phyloP scores from a whole-genome alignment of 92 coral and sea anemone species.

The Paramuricea clavata region DNA sequence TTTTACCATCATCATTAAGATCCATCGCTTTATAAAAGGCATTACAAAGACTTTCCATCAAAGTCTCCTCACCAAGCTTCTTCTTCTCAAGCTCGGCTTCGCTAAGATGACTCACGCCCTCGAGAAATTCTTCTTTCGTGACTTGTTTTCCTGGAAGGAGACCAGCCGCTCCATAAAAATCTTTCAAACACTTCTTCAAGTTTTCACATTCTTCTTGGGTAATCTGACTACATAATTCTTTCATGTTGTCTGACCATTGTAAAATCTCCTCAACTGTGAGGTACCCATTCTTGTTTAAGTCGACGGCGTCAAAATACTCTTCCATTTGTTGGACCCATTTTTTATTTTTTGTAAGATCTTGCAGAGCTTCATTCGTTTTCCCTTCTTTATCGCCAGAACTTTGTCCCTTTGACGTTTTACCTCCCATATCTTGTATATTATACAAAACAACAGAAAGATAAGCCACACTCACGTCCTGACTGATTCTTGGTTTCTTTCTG shows the following conservation, averaged over 20 bases:
- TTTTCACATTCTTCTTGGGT: constrained; percentile 52
- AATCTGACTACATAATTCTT: constrained; percentile 57
- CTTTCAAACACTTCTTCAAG: constrained; percentile 47
- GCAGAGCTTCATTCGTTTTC: background rate
- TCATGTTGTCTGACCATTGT: constrained; percentile 74
- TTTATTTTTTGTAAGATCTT: constrained; percentile 17
- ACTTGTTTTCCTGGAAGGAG: constrained; percentile 71
- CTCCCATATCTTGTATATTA: background rate
- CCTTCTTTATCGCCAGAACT: background rate
- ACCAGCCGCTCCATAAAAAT: constrained; percentile 76
- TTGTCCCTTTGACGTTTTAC: constrained; percentile 22
- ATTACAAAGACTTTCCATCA: constrained; percentile 63
- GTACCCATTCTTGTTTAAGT: constrained; percentile 68
- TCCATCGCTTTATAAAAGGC: constrained; percentile 81
- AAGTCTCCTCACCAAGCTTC: constrained; percentile 53
- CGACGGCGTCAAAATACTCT: constrained; percentile 74
- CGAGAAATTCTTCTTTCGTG: constrained; percentile 63
- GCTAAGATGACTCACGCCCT: constrained; percentile 71
- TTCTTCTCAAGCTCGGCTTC: constrained; percentile 67
- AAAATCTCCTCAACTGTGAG: constrained; percentile 69
- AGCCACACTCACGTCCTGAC: background rate
- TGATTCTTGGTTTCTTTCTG: background rate
- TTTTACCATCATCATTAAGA: constrained; percentile 71
- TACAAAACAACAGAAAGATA: background rate
- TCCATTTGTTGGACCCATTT: constrained; percentile 44